phyloP scores from a whole-genome alignment of 2,113 vertebrate genomes.

The Talpa occidentalis region DNA sequence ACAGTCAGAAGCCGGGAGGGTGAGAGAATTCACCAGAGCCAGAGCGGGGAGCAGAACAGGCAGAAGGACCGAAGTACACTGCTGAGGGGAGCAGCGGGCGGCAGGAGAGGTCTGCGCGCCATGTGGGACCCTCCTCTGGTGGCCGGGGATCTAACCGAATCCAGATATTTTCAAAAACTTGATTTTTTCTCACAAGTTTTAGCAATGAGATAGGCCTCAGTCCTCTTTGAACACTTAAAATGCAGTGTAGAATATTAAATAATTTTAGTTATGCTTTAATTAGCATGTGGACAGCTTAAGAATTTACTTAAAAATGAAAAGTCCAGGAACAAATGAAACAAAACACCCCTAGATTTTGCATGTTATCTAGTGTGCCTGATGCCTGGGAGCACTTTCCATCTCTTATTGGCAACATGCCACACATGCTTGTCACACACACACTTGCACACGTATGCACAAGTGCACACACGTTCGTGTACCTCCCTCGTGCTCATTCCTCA shows the following conservation, averaged over 20 bases:
- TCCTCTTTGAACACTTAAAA: constrained; percentile 21
- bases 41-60: no score
- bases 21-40: no score
- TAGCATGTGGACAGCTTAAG: background rate
- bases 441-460: no score
- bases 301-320: constrained; percentile 31
- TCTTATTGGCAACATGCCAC: background rate
- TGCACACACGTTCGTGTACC: background rate
- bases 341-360: background rate
- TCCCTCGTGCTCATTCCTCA: background rate
- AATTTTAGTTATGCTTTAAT: background rate
- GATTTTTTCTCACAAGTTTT: background rate
- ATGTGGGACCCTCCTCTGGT: no score
- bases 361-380: background rate
- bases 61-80: no score
- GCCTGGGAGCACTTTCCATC: background rate
- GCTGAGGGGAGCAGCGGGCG: no score
- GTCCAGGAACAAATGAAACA: background rate
- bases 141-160: no score
- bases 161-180: constrained; percentile 30
- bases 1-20: no score
- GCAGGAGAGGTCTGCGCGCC: no score
- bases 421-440: background rate
- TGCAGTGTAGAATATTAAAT: background rate
- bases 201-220: background rate